phyloP scores from a whole-genome alignment of 2,797 vertebrate species.

The Zenarchopterus dispar region DNA sequence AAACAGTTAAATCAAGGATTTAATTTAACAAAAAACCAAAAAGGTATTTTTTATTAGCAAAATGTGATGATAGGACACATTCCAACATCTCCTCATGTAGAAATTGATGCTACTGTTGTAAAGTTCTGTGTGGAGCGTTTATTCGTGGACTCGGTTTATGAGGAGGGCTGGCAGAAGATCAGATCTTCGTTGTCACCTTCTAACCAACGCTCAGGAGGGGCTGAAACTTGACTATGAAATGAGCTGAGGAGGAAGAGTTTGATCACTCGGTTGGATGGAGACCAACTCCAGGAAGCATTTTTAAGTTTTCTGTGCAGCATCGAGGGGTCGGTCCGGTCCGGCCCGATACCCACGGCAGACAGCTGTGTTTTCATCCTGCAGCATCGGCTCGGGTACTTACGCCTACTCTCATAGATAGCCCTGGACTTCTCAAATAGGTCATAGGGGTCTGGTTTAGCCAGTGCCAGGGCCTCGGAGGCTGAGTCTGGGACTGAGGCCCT shows the following conservation, averaged over 20 bases:
- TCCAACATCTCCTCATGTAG: too few species aligned
- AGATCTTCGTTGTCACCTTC: too few species aligned
- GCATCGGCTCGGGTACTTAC: slow-evolving; percentile 86
- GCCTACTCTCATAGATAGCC: slow-evolving; percentile 98
- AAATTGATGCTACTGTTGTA: background rate
- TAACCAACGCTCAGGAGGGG: background rate
- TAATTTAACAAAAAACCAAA: too few species aligned
- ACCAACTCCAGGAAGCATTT: background rate
- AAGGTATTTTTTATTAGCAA: too few species aligned
- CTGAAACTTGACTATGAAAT: too few species aligned
- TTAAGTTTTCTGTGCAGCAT: slow-evolving; percentile 1
- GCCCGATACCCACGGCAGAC: background rate
- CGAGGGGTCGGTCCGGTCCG: slow-evolving; percentile 3
- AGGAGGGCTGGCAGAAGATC: too few species aligned
- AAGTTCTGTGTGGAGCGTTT: slow-evolving; percentile 19
- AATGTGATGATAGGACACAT: slow-evolving; percentile 4
- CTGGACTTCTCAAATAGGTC: slow-evolving; percentile 98
- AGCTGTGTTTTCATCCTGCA: slow-evolving; percentile 27
- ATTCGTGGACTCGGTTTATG: slow-evolving; percentile 21
- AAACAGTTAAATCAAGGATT: too few species aligned
- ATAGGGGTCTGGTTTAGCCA: slow-evolving; percentile 93
- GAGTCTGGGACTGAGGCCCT: slow-evolving; percentile 93
- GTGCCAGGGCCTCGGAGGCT: slow-evolving; percentile 90
- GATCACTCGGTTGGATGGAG: too few species aligned
- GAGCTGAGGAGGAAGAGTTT: too few species aligned